Percentiles rank a stretch among this genome's conserved stretches.
Conservation (phyloP, 2,888 invertebrate species). For the Nudaria mundana region DNA sequence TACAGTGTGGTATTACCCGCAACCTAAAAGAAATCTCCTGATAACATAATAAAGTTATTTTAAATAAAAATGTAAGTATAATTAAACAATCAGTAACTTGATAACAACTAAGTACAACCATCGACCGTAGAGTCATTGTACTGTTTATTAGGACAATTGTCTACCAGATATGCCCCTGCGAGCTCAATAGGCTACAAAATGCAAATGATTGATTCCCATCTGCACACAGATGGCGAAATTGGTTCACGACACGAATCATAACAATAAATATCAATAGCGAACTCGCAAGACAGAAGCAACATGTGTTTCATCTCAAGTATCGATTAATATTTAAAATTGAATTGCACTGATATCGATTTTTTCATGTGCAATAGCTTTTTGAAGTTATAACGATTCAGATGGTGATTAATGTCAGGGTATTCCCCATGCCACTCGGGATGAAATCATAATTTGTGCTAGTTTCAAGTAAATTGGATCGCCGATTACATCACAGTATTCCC, state of each 20-base stretch:
- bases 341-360: neutral
- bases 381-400: no score
- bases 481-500: no score
- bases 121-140: conserved; percentile 24
- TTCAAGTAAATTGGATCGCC: no score
- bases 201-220: conserved; percentile 32
- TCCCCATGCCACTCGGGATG: no score
- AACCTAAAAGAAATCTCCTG: no score
- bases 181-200: conserved; percentile 28
- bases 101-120: no score
- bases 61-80: no score
- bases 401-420: no score
- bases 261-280: conserved; percentile 22
- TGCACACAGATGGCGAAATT: conserved; percentile 30
- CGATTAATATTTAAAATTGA: neutral
- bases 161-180: conserved; percentile 8
- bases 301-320: conserved; percentile 12
- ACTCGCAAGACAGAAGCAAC: conserved; percentile 2
- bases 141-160: conserved; percentile 31
- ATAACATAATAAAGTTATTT: no score
- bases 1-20: no score
- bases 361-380: neutral
- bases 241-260: conserved; percentile 24
- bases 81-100: no score
- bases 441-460: no score